phyloP scores from a whole-genome alignment of 2,888 invertebrate species.

The Lochmaea capreae region DNA sequence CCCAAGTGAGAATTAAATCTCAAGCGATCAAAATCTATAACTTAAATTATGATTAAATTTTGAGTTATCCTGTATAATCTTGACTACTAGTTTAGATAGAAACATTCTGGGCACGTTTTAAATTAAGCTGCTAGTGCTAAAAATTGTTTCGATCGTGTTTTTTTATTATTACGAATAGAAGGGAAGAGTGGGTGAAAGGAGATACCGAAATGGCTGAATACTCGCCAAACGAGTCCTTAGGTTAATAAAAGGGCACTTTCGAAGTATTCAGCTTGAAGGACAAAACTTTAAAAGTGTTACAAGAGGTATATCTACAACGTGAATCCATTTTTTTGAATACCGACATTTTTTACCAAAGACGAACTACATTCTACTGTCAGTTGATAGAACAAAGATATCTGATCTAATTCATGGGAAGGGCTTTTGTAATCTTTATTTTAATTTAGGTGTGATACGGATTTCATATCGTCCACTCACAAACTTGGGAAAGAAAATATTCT shows the following conservation, averaged over 20 bases:
- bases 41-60: background rate
- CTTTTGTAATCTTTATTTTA: background rate
- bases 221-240: conserved; percentile 12
- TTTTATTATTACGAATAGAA: background rate
- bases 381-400: background rate
- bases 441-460: background rate
- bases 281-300: conserved; percentile 13
- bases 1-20: too few relatives aligned
- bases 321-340: background rate
- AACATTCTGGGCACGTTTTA: background rate
- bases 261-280: conserved; percentile 5
- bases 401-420: background rate
- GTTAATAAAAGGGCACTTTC: conserved; percentile 12
- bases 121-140: background rate
- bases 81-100: background rate
- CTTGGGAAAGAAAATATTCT: too few relatives aligned
- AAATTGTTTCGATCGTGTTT: conserved; percentile 1
- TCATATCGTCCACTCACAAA: too few relatives aligned
- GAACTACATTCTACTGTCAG: background rate
- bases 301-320: conserved; percentile 2
- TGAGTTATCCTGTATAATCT: background rate
- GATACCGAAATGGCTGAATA: conserved; percentile 12
- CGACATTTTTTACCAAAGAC: background rate
- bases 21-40: background rate
- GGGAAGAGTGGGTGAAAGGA: background rate